These are phyloP conservation scores for Ctenochaetus hawaiiensis DNA, from an alignment of 2,797 vertebrate genomes.

Conservation along the genomic window DNA sequence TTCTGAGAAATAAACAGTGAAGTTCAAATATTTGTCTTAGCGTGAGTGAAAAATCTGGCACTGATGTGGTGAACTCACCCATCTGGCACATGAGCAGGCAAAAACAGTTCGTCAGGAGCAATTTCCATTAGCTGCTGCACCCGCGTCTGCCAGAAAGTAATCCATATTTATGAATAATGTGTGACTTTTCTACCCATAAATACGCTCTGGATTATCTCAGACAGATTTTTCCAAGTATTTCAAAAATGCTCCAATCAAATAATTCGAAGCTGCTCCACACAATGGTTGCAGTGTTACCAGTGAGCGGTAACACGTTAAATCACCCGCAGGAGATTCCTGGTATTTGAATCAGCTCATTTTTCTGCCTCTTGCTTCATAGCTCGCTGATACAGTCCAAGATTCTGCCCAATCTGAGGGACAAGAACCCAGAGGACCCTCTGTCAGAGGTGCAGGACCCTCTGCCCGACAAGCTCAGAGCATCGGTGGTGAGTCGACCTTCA, in stretches of 20 bases:
- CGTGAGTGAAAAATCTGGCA: not conserved
- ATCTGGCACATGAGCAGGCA: slow-evolving; percentile 17
- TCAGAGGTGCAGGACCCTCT: slow-evolving; percentile 97
- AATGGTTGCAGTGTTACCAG: slow-evolving; percentile 9
- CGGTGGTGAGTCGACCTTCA: slow-evolving; percentile 89
- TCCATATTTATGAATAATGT: slow-evolving; percentile 8
- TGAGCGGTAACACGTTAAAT: not conserved
- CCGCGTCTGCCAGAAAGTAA: slow-evolving; percentile 11
- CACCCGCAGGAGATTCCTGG: not conserved
- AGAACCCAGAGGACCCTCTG: slow-evolving; percentile 97
- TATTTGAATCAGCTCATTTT: slow-evolving; percentile 9
- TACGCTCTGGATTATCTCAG: slow-evolving; percentile 28
- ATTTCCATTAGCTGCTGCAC: slow-evolving; percentile 41
- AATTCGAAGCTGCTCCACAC: not conserved
- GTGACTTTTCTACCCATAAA: slow-evolving; percentile 10
- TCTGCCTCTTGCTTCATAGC: slow-evolving; percentile 74
- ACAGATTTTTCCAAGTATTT: slow-evolving; percentile 15
- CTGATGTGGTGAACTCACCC: slow-evolving; percentile 9
- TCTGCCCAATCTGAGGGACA: slow-evolving; percentile 94
- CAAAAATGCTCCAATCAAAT: slow-evolving; percentile 22
- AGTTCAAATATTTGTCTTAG: slow-evolving; percentile 5
- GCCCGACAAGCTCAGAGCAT: slow-evolving; percentile 96
- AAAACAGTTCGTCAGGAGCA: slow-evolving; percentile 15
- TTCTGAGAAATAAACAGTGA: slow-evolving; percentile 6
- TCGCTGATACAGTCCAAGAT: slow-evolving; percentile 96